Evolutionary conservation across 2,113 vertebrate species (phyloP).

Genomic region (Strix uralensis): DNA sequence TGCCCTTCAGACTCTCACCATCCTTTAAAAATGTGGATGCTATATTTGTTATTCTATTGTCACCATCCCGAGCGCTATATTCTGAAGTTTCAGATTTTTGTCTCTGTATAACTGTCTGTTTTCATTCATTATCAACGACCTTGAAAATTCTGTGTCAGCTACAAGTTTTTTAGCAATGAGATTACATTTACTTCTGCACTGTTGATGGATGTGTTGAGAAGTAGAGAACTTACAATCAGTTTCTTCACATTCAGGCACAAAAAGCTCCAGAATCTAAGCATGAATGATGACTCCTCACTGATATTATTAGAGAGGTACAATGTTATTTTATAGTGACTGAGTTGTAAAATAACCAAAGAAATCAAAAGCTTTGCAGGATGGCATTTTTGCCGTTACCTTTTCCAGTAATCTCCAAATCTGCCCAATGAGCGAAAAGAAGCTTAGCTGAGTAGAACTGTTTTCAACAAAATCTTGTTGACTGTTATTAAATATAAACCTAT

Average conservation of each 20-base stretch:
- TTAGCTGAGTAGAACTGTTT: not conserved
- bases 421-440: not conserved
- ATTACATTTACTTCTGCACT: not conserved
- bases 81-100: not conserved
- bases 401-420: not conserved
- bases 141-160: not conserved
- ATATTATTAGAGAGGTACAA: not conserved
- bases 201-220: not conserved
- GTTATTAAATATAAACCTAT: not conserved
- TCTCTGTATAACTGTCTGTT: not conserved
- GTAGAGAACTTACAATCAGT: not conserved
- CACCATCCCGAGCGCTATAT: not conserved
- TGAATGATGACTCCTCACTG: not conserved
- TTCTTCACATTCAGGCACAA: not conserved
- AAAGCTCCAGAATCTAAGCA: not conserved
- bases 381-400: not conserved
- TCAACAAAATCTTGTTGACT: not conserved
- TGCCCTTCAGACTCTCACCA: not conserved
- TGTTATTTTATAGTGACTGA: not conserved
- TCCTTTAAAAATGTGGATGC: not conserved
- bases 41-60: not conserved
- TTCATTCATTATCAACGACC: not conserved
- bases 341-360: not conserved
- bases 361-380: not conserved
- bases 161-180: not conserved